Base-by-base conservation (phyloP, 2,888 invertebrate genomes). In the Vesta saturnalis region DNA sequence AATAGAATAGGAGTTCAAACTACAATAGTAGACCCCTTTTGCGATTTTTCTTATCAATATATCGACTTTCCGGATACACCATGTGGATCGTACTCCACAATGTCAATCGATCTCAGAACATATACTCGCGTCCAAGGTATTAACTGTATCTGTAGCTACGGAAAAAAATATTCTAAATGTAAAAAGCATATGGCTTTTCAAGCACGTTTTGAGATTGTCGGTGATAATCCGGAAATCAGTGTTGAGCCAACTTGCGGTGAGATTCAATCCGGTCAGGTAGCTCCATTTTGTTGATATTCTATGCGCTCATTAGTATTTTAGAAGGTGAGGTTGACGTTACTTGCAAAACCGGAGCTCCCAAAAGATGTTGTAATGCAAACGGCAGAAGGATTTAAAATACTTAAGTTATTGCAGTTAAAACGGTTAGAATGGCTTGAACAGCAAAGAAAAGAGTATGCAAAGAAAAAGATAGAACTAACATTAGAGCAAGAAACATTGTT, bases 11-110 rank as follows among this genome's bases (percentile, higher is more conserved):
- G 67, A 67, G 18, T 78, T 1, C 62, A 54, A 60, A 72, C 73
- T 0, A 66, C 60, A 3, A 62, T 77, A 2, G 39, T 73, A 10
- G 75, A 71, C 22, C 75, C 75, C 3, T 55, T 72, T 2, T 73
- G 73, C 55, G 71, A 72, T 5, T 62, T 78, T 6, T 76, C 77
- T 0, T 72, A 76, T 23, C 75, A 76, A 61, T 66, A 68, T n/a
- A 61, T 78, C 0, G 68, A 69, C 23, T 76, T 79, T 55, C 79
- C 77, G 0, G 74, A 74, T 23, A 80, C 80, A 4, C 79, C 80
- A 3, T 76, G 79, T 47, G 79, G 78, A 0, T 80, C 80, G 0
- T 76, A 74, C 55, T 76, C 78, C 1, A 62, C 70, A 2, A 74
- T 76, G 73, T 60, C 35, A 1, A 66, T 78, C 6, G 67, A 73